Evolutionary conservation across 2,113 vertebrate species (phyloP).

Genomic region (Daboia siamensis): DNA sequence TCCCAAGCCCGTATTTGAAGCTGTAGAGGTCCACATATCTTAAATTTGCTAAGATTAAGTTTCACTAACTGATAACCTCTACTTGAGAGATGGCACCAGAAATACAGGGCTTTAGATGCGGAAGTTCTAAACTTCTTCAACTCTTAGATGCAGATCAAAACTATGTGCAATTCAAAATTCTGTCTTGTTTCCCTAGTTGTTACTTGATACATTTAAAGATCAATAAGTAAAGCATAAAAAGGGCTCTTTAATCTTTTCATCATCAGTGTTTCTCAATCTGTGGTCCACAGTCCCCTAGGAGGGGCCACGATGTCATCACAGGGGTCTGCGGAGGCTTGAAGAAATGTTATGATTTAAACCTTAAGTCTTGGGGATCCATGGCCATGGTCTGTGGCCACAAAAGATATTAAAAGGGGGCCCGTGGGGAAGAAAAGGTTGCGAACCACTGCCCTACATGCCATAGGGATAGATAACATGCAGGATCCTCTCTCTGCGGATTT

Average conservation of each 20-base stretch:
- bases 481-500: neutral
- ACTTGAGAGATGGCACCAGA: neutral
- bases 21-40: neutral
- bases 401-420: no score
- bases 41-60: neutral
- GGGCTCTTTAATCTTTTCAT: neutral
- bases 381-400: no score
- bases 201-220: neutral
- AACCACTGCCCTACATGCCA: no score
- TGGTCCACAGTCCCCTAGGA: no score
- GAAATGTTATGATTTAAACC: no score
- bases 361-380: no score
- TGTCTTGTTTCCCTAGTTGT: neutral
- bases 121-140: neutral
- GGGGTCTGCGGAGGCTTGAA: no score
- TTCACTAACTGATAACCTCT: neutral
- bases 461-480: neutral
- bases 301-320: no score
- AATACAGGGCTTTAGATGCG: neutral
- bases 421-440: no score
- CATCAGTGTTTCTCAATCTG: no score
- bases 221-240: neutral
- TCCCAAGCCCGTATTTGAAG: neutral
- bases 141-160: neutral
- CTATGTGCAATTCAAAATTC: neutral